These are phyloP conservation scores for Etheostoma spectabile DNA, from an alignment of 2,113 vertebrate species.

Conservation along the genomic window DNA sequence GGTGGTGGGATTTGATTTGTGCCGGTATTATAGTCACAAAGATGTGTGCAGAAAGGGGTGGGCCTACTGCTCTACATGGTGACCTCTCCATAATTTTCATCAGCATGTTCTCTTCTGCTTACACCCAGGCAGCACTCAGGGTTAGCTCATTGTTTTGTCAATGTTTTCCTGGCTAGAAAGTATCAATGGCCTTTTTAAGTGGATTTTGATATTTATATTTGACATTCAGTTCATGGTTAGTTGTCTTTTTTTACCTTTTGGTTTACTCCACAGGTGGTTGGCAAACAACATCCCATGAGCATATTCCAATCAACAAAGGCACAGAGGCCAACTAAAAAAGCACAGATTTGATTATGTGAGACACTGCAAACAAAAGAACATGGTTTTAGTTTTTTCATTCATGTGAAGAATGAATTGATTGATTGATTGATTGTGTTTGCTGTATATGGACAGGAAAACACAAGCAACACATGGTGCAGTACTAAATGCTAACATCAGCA, in stretches of 20 bases:
- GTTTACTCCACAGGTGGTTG: conserved; percentile 6
- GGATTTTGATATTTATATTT: conserved; percentile 45
- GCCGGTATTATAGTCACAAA: conserved; percentile 76
- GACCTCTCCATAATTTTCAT: conserved; percentile 65
- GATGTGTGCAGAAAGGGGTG: conserved; percentile 61
- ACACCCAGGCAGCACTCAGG: conserved; percentile 18
- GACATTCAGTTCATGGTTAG: conserved; percentile 41
- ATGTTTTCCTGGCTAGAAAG: conserved; percentile 3
- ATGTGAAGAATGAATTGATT: no score
- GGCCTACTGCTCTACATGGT: conserved; percentile 39
- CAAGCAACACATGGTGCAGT: no score
- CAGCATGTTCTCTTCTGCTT: conserved; percentile 54
- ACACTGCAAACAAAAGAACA: conserved; percentile 20
- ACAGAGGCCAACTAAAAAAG: conserved; percentile 23
- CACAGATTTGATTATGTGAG: neutral
- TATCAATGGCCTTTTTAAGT: conserved; percentile 15
- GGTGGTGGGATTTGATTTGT: conserved; percentile 85
- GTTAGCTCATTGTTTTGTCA: conserved; percentile 26
- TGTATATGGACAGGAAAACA: no score
- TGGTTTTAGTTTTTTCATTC: no score
- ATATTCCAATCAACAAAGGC: conserved; percentile 1
- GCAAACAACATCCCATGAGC: conserved; percentile 22
- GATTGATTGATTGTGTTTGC: neutral
- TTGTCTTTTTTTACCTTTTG: conserved; percentile 40
- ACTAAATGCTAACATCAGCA: no score